Conservation (phyloP, 2,888 invertebrate species). For the Malacosoma neustria region DNA sequence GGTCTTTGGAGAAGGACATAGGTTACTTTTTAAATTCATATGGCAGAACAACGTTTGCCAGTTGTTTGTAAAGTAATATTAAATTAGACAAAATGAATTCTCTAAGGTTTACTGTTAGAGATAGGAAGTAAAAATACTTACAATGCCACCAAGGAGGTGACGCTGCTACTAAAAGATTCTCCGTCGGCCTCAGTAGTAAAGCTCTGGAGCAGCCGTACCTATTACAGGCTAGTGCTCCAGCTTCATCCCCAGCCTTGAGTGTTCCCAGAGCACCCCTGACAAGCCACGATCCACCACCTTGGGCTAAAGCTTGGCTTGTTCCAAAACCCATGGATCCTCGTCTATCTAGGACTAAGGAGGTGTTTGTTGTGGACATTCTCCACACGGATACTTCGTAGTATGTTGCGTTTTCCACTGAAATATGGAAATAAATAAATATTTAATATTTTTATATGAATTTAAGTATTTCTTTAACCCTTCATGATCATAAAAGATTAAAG, state of each 20-base stretch:
- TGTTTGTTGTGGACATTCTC: constrained; percentile 57
- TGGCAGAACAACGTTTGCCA: no score
- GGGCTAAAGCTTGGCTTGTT: constrained; percentile 41
- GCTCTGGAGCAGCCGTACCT: constrained; percentile 58
- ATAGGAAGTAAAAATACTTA: constrained; percentile 23
- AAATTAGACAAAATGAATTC: no score
- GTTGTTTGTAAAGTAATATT: no score
- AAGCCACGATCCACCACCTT: constrained; percentile 35
- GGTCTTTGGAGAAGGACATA: no score
- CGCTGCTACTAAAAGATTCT: constrained; percentile 43
- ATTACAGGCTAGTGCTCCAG: constrained; percentile 59
- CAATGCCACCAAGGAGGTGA: constrained; percentile 60
- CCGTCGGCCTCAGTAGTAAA: constrained; percentile 48
- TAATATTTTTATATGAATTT: no score
- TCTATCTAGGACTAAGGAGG: constrained; percentile 47
- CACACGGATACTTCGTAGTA: constrained; percentile 64
- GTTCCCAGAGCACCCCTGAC: constrained; percentile 44
- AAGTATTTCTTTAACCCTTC: no score
- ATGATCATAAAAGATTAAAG: no score
- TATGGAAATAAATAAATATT: no score
- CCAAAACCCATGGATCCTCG: constrained; percentile 55
- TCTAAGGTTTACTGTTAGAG: no score
- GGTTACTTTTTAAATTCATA: no score
- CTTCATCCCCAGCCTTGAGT: constrained; percentile 49
- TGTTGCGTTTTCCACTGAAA: constrained; percentile 61